These are phyloP conservation scores for Rousettus leschenaultii DNA, from an alignment of 2,113 vertebrate species.

Conservation along the genomic window DNA sequence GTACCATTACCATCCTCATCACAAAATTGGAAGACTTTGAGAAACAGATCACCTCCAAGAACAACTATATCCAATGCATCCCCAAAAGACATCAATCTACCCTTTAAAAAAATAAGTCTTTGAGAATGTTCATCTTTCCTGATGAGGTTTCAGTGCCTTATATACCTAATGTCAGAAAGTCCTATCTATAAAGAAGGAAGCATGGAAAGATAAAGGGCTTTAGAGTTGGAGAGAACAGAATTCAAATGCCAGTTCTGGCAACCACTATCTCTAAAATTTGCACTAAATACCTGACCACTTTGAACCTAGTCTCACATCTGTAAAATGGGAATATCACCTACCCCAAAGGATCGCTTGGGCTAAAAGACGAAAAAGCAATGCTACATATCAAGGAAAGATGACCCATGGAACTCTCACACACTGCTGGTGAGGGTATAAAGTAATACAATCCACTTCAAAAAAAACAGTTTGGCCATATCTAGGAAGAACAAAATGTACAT, in stretches of 20 bases:
- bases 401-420: not conserved
- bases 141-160: not conserved
- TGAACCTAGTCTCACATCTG: not conserved
- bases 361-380: not conserved
- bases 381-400: not conserved
- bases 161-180: not conserved
- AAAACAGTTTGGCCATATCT: not conserved
- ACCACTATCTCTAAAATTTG: not conserved
- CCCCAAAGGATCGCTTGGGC: not conserved
- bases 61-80: not conserved
- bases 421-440: not conserved
- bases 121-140: not conserved
- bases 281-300: not conserved
- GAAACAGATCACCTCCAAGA: not conserved
- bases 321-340: not conserved
- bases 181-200: not conserved
- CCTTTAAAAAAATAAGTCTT: not conserved
- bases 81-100: not conserved
- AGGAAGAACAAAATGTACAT: not conserved
- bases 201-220: not conserved
- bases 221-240: rapidly evolving
- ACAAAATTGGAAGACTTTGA: not conserved
- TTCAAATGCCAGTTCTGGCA: slow-evolving; percentile 7
- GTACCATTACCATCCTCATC: not conserved
- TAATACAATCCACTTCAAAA: not conserved